Evolutionary conservation across 2,113 vertebrate species (phyloP).

Genomic region (Clarias gariepinus): DNA sequence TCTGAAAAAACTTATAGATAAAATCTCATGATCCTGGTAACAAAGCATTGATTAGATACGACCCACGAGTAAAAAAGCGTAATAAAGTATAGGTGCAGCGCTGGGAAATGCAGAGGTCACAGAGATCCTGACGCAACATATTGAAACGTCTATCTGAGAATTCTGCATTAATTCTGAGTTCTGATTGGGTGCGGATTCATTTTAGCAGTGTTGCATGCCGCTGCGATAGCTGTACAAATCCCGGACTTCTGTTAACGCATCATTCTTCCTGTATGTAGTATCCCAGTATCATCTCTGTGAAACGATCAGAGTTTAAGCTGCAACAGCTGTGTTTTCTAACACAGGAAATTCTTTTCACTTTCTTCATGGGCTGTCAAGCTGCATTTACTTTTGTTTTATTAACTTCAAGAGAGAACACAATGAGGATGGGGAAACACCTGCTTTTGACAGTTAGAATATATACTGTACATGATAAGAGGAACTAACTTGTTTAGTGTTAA

Average conservation of each 20-base stretch:
- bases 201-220: no score
- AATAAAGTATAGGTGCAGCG: not conserved
- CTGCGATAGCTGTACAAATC: not conserved
- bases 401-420: not conserved
- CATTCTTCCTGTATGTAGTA: not conserved
- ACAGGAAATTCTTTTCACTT: not conserved
- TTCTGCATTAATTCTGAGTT: no score
- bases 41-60: not conserved
- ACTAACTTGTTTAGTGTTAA: not conserved
- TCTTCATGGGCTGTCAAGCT: not conserved
- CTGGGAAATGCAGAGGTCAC: not conserved
- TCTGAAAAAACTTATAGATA: not conserved
- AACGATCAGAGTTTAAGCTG: not conserved
- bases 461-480: no score
- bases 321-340: not conserved
- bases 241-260: not conserved
- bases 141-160: not conserved
- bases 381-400: not conserved
- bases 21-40: not conserved
- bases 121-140: not conserved
- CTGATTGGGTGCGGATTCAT: not conserved
- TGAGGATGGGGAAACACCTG: not conserved
- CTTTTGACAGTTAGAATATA: not conserved
- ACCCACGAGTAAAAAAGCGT: not conserved
- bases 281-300: not conserved